Evolutionary conservation across 2,113 vertebrate genomes (phyloP).

Genomic region (Zosterops japonicus): DNA sequence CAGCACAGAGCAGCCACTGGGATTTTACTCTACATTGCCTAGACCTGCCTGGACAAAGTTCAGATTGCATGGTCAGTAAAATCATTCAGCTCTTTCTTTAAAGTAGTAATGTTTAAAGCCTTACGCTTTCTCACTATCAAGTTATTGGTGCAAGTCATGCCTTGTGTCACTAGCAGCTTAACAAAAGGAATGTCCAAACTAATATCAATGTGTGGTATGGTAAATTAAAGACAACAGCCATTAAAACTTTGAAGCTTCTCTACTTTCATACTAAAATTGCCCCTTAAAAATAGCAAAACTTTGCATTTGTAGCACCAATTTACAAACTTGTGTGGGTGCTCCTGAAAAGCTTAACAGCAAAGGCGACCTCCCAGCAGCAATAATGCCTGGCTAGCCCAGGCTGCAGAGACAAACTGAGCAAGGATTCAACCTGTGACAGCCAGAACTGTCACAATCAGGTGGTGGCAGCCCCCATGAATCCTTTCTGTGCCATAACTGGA

Average conservation of each 20-base stretch:
- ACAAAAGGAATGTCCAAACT: neutral
- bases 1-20: neutral
- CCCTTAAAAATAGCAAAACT: neutral
- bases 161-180: neutral
- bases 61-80: neutral
- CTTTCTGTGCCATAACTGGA: neutral
- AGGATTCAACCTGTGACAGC: neutral
- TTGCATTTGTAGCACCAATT: neutral
- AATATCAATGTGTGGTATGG: accelerated
- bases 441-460: neutral
- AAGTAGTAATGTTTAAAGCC: neutral
- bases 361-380: neutral
- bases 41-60: neutral
- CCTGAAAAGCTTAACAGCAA: neutral
- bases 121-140: neutral
- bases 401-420: neutral
- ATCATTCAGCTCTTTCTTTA: neutral
- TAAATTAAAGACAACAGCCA: neutral
- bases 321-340: neutral
- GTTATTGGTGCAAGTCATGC: neutral
- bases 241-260: neutral
- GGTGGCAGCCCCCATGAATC: neutral
- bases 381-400: neutral
- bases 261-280: neutral
- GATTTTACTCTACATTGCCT: neutral